Evolutionary conservation across 1,140 invertebrate genomes (phyloP), one percentile per base, ranked within the genome.

Genomic region (Apocrypta bakeri): DNA sequence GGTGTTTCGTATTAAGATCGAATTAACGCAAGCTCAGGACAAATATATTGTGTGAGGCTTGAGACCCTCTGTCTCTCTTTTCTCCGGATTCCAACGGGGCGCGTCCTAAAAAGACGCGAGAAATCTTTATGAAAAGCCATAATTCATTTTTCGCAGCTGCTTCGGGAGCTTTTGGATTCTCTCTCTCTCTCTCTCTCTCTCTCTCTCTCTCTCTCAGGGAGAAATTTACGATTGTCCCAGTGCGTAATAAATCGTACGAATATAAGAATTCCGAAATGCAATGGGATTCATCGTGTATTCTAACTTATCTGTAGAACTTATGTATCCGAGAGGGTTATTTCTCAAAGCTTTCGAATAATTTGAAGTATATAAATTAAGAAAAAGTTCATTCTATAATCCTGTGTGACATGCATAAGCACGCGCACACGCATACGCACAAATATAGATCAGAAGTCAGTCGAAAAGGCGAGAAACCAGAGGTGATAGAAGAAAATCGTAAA

Each of bases 121-220:
- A 79, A 79, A 83, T 79, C 81, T 79, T 83, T 83, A 83, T 83
- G 75, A 83, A 79, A 83, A 83, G 73, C 68, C 37, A 79, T 83
- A 83, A 83, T 66, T 83, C 81, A 83, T 79, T 83, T 83, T 83
- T 24, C 69, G 25, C 81, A 83, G 81, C 75, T 83, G 81, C 76
- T 71, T 79, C 71, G 29, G 69, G 21, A 56, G 33, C 61, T 79
- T 73, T 79, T 8, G 76, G 75, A 83, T 83, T 78, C 75, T 56
- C 48, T 42, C 9, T 42, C 40, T 42, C 40, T 6, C 40, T 42
- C 40, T 42, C 4, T 42, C 9, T 42, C 40, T 42, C 14, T 21
- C 14, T 56, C 48, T 21, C 48, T 21, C 17, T 21, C 17, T 21
- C 48, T 25, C 25, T 25, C 25, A 27, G 72, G 4, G 73, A 25